Base-by-base conservation (phyloP, 2,113 vertebrate genomes). In the Hydrolagus affinis region DNA sequence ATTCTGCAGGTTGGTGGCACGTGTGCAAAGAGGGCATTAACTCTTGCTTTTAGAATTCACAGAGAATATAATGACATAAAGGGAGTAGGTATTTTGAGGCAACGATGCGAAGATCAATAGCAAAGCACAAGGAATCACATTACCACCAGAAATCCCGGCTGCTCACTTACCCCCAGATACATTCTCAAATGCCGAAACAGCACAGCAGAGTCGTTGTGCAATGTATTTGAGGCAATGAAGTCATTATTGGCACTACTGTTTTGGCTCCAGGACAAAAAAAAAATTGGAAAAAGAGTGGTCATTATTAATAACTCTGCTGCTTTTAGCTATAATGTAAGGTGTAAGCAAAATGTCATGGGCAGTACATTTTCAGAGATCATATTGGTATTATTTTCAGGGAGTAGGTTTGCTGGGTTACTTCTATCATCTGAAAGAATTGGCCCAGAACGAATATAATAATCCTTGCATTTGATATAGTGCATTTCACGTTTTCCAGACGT, bases 221-320 rank as follows among this genome's bases (percentile, higher is more conserved):
- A 85, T 73, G 70, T 75, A 59, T 57, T 73, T 86, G 86, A 90
- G 89, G 89, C 88, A 89, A 15, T 94, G 91, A 90, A 92, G 91
- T 90, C 87, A 87, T 91, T 93, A 92, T 90, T 92, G 92, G 91
- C 92, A 93, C 93, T 93, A 93, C 93, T 77, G 92, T 94, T 94
- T 92, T 94, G 93, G 93, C 92, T 88, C 86, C 62, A 85, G 87
- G 91, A 90, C 89, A 88, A 87, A 85, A 28, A 69, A 28, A 89
- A 91, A 92, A 91, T 91, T 89, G 44, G 44, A 44, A 44, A 44
- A 44, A 44, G 89, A 91, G 86, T 87, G 88, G 91, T 90, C 85
- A 88, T 88, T 90, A 89, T 86, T 86, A 91, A 88, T 89, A 57
- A 7, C 72, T 88, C 85, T 88, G 91, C 91, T 94, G 91, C 30